Evolutionary conservation across 2,888 invertebrate genomes (phyloP), one percentile per base, ranked within the genome.

Genomic region (Metacarcinus magister): DNA sequence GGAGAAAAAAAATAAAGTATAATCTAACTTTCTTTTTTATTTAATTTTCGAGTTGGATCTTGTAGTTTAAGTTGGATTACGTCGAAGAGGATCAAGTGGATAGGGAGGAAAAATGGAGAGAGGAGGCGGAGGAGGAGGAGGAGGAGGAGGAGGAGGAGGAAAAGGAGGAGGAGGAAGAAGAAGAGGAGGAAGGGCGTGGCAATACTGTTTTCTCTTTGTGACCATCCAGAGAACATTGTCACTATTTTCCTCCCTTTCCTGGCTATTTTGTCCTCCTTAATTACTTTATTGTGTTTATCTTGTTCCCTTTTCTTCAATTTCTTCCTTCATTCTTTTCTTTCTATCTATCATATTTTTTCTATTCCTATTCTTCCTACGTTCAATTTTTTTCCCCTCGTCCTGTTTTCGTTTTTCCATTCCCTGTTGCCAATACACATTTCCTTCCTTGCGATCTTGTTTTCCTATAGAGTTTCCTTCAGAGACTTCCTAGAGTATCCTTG

Each of bases 61-160:
- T 32, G 82, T 32, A 32, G 82, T 32, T 82, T 82, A 82, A 82
- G 82, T 82, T 82, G 82, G 82, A 82, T 82, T 82, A 82, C 82
- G 82, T 82, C 82, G 4, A 10, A 82, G 32, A 10, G 19, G 82
- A 82, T 82, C 82, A 82, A 82, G 82, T 32, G 82, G 82, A 32
- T 82, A 13, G 82, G 82, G 82, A 7, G 32, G 10, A 32, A 32
- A 1, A 8, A 10, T 10, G 0, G 32, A 28, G 28, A 13, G 32
- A 32, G 32, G 32, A 23, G 8, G 19, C 0, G 3, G 8, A 10
- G 32, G 32, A 10, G 19, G 32, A 8, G 32, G 8, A 7, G 19
- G 10, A 32, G 32, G 8, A 32, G 82, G 32, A 82, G 32, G 19
- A 28, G 28, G 32, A 28, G 28, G 82, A 32, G 82, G 5, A 75